Conservation (phyloP, 2,113 vertebrate species). For the Tenebrosternarchus preto region DNA sequence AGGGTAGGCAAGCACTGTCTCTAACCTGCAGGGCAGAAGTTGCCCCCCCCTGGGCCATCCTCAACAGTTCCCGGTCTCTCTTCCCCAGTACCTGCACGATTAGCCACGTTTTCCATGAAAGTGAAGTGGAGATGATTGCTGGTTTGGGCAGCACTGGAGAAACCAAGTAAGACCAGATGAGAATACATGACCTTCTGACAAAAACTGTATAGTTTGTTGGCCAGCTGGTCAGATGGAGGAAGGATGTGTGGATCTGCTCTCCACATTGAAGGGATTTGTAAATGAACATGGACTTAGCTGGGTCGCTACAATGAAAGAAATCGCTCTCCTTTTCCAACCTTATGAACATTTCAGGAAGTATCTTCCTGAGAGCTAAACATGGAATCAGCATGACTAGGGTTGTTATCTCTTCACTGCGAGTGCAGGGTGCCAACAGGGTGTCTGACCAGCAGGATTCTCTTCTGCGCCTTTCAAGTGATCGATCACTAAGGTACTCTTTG, state of each 20-base stretch:
- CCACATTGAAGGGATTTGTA: not conserved
- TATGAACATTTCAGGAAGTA: not conserved
- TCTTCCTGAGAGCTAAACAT: not conserved
- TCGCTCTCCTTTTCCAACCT: not conserved
- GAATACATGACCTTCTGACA: too few species aligned
- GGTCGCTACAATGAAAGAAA: not conserved
- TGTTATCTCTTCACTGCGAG: not conserved
- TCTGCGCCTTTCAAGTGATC: slow-evolving; percentile 20
- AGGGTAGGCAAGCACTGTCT: too few species aligned
- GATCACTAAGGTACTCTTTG: not conserved
- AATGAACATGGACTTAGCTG: not conserved
- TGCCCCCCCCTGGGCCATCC: not conserved
- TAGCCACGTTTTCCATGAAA: slow-evolving; percentile 65
- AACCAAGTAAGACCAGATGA: not conserved
- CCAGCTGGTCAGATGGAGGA: not conserved
- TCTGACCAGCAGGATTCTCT: not conserved
- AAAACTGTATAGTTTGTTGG: too few species aligned
- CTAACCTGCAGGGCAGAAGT: too few species aligned
- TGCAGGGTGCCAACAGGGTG: not conserved
- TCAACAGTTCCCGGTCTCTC: slow-evolving; percentile 24
- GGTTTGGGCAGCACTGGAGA: slow-evolving; percentile 67
- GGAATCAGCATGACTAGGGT: slow-evolving; percentile 2
- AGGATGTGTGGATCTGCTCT: not conserved
- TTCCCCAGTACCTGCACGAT: not conserved
- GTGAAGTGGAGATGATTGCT: slow-evolving; percentile 79